These are phyloP conservation scores for Megaceryle maxima DNA, from an alignment of 2,113 vertebrate genomes.

Conservation along the genomic window DNA sequence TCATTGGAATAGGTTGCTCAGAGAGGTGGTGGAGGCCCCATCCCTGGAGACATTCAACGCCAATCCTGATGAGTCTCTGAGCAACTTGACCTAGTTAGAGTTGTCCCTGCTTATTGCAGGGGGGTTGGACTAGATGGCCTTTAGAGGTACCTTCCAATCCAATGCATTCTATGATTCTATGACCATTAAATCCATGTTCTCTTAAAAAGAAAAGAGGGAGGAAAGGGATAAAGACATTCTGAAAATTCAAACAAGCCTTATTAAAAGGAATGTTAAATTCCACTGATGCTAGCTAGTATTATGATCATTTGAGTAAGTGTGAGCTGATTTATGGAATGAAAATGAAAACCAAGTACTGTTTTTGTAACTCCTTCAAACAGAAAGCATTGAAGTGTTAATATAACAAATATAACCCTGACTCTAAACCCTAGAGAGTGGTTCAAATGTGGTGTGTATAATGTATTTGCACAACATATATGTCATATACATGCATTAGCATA, in stretches of 20 bases:
- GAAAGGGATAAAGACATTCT: not conserved
- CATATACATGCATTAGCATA: not conserved
- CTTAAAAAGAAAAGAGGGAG: not conserved
- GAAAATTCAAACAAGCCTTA: not conserved
- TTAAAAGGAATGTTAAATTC: not conserved
- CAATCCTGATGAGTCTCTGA: too few species aligned
- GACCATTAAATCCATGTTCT: not conserved
- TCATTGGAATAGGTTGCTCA: too few species aligned
- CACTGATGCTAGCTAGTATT: not conserved
- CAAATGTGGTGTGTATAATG: rapidly evolving
- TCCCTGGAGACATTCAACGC: too few species aligned
- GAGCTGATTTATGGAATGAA: not conserved
- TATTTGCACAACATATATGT: not conserved
- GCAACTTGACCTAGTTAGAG: too few species aligned
- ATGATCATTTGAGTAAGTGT: not conserved
- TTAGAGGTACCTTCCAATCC: too few species aligned
- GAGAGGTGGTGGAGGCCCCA: too few species aligned
- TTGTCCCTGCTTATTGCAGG: too few species aligned
- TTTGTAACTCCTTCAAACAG: not conserved
- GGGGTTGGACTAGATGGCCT: too few species aligned
- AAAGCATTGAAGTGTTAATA: not conserved
- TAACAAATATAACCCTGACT: not conserved
- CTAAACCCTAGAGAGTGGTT: not conserved
- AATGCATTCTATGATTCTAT: too few species aligned
- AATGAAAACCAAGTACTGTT: not conserved